Conservation (phyloP, 2,888 invertebrate genomes). For the Pandemis heparana region DNA sequence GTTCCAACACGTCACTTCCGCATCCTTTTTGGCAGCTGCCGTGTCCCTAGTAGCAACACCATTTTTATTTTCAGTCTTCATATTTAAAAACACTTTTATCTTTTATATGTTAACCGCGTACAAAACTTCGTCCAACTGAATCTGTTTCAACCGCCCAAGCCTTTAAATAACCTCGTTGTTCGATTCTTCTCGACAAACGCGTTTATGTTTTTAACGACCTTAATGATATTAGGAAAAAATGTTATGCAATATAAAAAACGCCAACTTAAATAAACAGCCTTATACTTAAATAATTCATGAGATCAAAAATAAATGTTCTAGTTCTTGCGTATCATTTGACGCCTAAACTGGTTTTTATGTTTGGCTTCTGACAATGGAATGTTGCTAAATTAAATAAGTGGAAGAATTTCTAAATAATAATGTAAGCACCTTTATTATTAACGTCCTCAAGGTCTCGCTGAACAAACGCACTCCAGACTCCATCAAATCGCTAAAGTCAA, state of each 20-base stretch:
- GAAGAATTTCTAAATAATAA: not conserved
- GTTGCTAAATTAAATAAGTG: not conserved
- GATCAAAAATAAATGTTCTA: slow-evolving; percentile 53
- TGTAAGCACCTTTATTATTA: not conserved
- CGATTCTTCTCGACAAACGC: slow-evolving; percentile 42
- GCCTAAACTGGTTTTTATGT: slow-evolving; percentile 19
- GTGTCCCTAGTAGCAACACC: slow-evolving; percentile 47
- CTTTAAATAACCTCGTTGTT: slow-evolving; percentile 66
- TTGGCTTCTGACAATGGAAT: not conserved
- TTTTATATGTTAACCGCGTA: slow-evolving; percentile 21
- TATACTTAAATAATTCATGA: slow-evolving; percentile 57
- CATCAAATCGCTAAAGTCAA: slow-evolving; percentile 58
- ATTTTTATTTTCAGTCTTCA: slow-evolving; percentile 22
- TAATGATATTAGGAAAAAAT: slow-evolving; percentile 45
- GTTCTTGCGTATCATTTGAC: slow-evolving; percentile 28
- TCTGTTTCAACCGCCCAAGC: slow-evolving; percentile 19
- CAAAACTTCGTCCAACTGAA: slow-evolving; percentile 21
- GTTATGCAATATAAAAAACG: slow-evolving; percentile 38
- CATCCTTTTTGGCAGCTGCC: slow-evolving; percentile 48
- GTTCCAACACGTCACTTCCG: slow-evolving; percentile 73
- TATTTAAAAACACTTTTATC: slow-evolving; percentile 1
- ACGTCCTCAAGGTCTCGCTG: slow-evolving; percentile 42
- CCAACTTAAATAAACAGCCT: slow-evolving; percentile 13
- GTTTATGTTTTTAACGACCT: slow-evolving; percentile 69
- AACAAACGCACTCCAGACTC: slow-evolving; percentile 47